Evolutionary conservation across 2,797 vertebrate genomes (phyloP), one percentile per base, ranked within the genome.

Genomic region (Alouatta caraya): DNA sequence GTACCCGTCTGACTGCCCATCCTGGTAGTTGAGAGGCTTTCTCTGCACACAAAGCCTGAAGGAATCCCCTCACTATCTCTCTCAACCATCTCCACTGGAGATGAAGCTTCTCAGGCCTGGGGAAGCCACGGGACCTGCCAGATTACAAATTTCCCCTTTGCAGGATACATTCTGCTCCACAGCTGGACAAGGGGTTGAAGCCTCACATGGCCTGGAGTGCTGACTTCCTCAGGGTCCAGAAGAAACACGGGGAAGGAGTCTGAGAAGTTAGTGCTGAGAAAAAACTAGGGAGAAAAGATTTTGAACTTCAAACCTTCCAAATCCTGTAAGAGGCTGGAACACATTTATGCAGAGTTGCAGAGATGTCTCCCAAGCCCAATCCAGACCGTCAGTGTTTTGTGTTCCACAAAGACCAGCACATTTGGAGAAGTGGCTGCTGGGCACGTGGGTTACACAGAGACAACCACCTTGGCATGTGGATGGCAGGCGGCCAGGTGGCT

Each of bases 331-430:
- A 59, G 52, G 48, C 12, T 30, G 26, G 44, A 33, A 52, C 2
- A 44, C 30, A 19, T 52, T 50, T 26, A 52, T 8, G 39, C 48
- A 48, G 33, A 48, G n/a, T 37, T n/a, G 22, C 24, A 14, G 44
- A n/a, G 13, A 22, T 0, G 0, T 10, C 48, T 42, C 89, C 12
- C 28, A 46, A 30, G 33, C 50, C 84, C 46, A 5, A 0, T 17
- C 15, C 6, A 11, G 28, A 14, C 10, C 22, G 8, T 4, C 1
- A 5, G 2, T 4, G 59, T 8, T 57, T 11, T 28, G 30, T 1
- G 0, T 59, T 42, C 82, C 17, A 8, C 4, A 8, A 24, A 33
- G 42, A 57, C 28, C 0, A 1, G 9, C 33, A 5, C 8, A 11
- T 82, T 26, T 42, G 5, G 15, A 64, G 81, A 55, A 26, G 64